These are phyloP conservation scores for Baronia brevicornis DNA, from an alignment of 2,888 invertebrate genomes.

Conservation along the genomic window DNA sequence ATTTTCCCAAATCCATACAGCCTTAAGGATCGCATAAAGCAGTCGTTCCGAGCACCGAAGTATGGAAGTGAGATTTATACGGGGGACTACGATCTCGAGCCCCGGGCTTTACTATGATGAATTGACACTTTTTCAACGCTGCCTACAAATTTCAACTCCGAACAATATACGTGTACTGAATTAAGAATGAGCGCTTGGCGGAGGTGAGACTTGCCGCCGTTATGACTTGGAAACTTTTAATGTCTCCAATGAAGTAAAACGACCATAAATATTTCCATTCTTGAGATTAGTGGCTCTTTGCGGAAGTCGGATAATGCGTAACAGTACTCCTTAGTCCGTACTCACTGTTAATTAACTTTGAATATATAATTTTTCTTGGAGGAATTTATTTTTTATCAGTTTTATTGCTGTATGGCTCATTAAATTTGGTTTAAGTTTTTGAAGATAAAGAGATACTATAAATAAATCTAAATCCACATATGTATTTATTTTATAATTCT, in stretches of 20 bases:
- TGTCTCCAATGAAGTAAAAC: conserved; percentile 67
- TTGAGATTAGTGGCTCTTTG: conserved; percentile 58
- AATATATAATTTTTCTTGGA: conserved; percentile 23
- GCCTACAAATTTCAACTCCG: conserved; percentile 68
- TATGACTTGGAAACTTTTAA: conserved; percentile 68
- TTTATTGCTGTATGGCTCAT: conserved; percentile 17
- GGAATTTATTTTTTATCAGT: conserved; percentile 20
- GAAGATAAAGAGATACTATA: conserved; percentile 10
- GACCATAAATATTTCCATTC: conserved; percentile 60
- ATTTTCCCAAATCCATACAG: conserved; percentile 77
- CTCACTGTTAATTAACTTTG: conserved; percentile 41
- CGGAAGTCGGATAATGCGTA: conserved; percentile 44
- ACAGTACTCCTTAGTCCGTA: too few relatives aligned
- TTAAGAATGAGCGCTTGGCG: conserved; percentile 51
- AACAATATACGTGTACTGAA: conserved; percentile 68
- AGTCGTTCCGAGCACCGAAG: conserved; percentile 73
- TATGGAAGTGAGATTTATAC: conserved; percentile 75
- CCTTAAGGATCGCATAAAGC: conserved; percentile 76
- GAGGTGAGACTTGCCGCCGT: conserved; percentile 52
- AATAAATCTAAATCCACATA: conserved; percentile 12
- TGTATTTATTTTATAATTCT: conserved; percentile 40
- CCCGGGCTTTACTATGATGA: conserved; percentile 73
- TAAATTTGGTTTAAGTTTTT: conserved; percentile 5
- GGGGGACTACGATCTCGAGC: conserved; percentile 68
- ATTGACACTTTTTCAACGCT: conserved; percentile 72